A percentile compares a stretch with the other conserved stretches of the same genome.
These are phyloP conservation scores for Paraplagusia blochii DNA, from an alignment of 2,113 vertebrate genomes.

Conservation along the genomic window DNA sequence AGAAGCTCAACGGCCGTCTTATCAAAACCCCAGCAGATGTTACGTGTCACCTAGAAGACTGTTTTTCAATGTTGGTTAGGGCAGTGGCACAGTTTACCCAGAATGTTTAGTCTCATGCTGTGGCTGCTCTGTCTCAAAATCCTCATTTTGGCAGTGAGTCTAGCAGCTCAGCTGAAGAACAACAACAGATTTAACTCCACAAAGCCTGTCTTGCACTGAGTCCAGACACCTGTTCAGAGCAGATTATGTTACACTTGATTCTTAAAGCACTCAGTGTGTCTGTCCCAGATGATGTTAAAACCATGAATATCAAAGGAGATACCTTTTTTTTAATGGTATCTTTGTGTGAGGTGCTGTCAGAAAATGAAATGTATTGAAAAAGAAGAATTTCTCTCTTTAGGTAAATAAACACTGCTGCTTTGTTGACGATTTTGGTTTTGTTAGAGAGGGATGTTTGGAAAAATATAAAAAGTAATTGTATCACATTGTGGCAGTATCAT, in stretches of 20 bases:
- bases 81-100: slow-evolving; percentile 35
- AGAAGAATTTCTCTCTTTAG: too few species aligned
- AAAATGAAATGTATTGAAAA: too few species aligned
- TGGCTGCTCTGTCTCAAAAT: slow-evolving; percentile 25
- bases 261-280: too few species aligned
- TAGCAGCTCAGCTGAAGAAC: slow-evolving; percentile 3
- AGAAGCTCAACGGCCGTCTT: too few species aligned
- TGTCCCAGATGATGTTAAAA: too few species aligned
- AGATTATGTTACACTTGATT: slow-evolving; percentile 15
- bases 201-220: slow-evolving; percentile 16
- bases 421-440: not conserved
- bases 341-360: too few species aligned
- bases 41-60: slow-evolving; percentile 3
- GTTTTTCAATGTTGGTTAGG: slow-evolving; percentile 25
- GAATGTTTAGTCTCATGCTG: slow-evolving; percentile 40
- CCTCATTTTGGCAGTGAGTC: slow-evolving; percentile 19
- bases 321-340: too few species aligned
- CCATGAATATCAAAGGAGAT: too few species aligned
- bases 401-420: not conserved
- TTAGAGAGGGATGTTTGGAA: not conserved
- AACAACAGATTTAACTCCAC: slow-evolving; percentile 27
- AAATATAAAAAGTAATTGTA: not conserved
- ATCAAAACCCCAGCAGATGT: not conserved
- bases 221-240: slow-evolving; percentile 39
- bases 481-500: not conserved